Evolutionary conservation across 2,888 invertebrate genomes (phyloP).

Genomic region (Heliothis peltigera): DNA sequence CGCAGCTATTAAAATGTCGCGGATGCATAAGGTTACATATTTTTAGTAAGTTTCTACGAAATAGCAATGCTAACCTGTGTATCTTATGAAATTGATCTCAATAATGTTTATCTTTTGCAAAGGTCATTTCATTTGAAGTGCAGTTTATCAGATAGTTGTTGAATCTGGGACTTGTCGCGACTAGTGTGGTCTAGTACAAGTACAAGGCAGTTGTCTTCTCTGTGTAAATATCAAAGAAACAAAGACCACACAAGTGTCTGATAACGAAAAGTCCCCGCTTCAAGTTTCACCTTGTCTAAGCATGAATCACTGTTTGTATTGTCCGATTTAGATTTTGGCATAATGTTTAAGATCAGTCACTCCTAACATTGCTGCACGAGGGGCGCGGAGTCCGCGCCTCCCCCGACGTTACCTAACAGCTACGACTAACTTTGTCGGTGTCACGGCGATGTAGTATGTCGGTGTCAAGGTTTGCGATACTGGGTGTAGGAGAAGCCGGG

Average conservation of each 20-base stretch:
- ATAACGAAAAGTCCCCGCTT: constrained; percentile 75
- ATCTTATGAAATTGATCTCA: constrained; percentile 79
- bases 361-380: constrained; percentile 82
- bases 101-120: constrained; percentile 66
- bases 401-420: constrained; percentile 80
- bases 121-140: constrained; percentile 66
- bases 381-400: constrained; percentile 72
- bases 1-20: constrained; percentile 25
- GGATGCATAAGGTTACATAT: constrained; percentile 5
- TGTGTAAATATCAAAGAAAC: constrained; percentile 62
- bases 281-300: constrained; percentile 79
- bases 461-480: constrained; percentile 64
- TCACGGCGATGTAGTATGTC: constrained; percentile 65
- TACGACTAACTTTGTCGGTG: constrained; percentile 84
- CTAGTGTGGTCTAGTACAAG: constrained; percentile 64
- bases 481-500: constrained; percentile 65
- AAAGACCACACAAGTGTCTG: constrained; percentile 62
- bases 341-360: constrained; percentile 72
- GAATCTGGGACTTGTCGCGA: constrained; percentile 76
- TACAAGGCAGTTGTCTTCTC: constrained; percentile 45
- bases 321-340: constrained; percentile 76
- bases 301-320: constrained; percentile 84
- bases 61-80: constrained; percentile 68
- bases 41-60: constrained; percentile 44
- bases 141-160: constrained; percentile 67